Evolutionary conservation across 2,888 invertebrate genomes (phyloP), one percentile per base, ranked within the genome.

Genomic region (Calliopum simillimum): DNA sequence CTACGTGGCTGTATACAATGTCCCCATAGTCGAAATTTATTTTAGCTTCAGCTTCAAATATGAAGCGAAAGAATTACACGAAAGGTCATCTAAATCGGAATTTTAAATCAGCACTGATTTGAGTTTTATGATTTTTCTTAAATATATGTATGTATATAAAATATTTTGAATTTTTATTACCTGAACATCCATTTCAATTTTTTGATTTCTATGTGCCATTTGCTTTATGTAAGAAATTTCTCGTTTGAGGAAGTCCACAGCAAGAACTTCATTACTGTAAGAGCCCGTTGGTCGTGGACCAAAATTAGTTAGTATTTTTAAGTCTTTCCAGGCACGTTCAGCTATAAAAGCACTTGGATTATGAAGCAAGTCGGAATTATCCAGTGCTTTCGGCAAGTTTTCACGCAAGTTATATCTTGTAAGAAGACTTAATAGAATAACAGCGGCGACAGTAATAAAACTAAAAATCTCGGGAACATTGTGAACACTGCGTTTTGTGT

Each of bases 191-290:
- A 91, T 75, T 80, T 90, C 88, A n/a, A 91, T 86, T 74, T 86
- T 85, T 82, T 91, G 90, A 81, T 88, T 88, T 63, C 85, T 84
- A 76, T 89, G 84, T 4, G 90, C 88, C 72, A 82, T 84, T 73
- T 87, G 86, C 71, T 88, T 88, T 63, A 90, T 88, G 58, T 81
- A 80, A 55, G 86, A 83, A 76, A 91, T 87, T 77, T 90, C 89
- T 67, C 85, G 81, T 78, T 88, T 88, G 69, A 93, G 84, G 81
- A 89, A 89, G 76, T 89, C 87, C 55, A 92, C 90, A 6, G 92
- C 90, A 47, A 89, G 76, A 61, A 93, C 90, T 87, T 96, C 96
- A 87, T 94, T 95, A 83, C 91, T 94, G 79, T 93, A 90, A 82
- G 94, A 93, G 51, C 96, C 96, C 16, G 90, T 89, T 46, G 88